phyloP scores from a whole-genome alignment of 2,113 vertebrate species.

The Aegotheles bennettii region DNA sequence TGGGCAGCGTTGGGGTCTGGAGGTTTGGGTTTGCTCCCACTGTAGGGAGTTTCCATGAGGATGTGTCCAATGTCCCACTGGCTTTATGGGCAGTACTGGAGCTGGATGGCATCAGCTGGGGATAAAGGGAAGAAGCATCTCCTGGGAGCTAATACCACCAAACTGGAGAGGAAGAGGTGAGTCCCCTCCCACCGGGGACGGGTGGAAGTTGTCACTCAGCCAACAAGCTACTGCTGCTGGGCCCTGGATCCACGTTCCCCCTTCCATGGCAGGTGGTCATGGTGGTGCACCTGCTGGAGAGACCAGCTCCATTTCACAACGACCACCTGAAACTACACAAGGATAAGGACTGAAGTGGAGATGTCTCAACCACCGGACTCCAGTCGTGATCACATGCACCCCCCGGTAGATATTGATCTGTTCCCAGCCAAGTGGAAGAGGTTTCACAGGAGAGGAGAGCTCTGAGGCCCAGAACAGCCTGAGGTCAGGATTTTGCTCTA shows the following conservation, averaged over 20 bases:
- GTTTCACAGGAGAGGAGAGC: not conserved
- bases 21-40: not conserved
- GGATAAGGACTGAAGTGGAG: not conserved
- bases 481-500: not conserved
- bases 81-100: too few species aligned
- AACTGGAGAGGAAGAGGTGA: not conserved
- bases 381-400: fast-evolving
- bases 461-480: not conserved
- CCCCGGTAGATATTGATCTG: fast-evolving
- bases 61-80: too few species aligned
- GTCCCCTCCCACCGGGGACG: not conserved
- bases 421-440: not conserved
- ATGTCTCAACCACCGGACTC: not conserved
- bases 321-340: not conserved
- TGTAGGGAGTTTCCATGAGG: not conserved
- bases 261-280: not conserved
- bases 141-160: not conserved
- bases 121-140: not conserved
- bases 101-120: not conserved
- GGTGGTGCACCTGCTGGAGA: not conserved
- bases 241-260: not conserved
- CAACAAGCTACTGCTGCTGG: not conserved
- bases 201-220: not conserved
- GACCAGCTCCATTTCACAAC: not conserved
- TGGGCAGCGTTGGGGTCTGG: not conserved